phyloP scores from a whole-genome alignment of 2,888 invertebrate species.

The Dryococelus australis region DNA sequence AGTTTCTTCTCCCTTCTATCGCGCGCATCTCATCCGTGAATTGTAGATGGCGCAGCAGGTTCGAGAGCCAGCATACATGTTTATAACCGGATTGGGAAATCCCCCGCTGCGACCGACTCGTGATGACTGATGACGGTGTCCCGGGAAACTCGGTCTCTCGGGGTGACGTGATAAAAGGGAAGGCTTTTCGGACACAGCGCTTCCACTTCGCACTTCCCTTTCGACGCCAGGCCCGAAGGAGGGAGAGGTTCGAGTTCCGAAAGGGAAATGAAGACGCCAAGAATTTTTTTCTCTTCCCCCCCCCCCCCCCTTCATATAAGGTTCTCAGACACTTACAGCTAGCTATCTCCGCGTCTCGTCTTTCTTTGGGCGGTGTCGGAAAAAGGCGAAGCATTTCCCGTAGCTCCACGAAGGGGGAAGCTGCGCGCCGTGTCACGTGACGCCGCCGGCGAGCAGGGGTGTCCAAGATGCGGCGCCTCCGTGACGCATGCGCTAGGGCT shows the following conservation, averaged over 20 bases:
- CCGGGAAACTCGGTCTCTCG: background rate
- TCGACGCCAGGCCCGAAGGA: background rate
- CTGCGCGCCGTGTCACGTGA: background rate
- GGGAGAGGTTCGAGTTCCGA: background rate
- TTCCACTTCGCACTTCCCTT: background rate
- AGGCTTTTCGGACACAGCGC: background rate
- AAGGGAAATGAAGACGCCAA: conserved; percentile 3
- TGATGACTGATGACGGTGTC: background rate
- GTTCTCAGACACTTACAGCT: background rate
- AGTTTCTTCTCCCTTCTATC: too few relatives aligned
- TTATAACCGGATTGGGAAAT: background rate
- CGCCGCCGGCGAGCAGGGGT: background rate
- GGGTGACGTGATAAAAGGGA: background rate
- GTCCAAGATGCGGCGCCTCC: background rate
- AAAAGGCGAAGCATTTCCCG: background rate
- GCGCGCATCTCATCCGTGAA: background rate
- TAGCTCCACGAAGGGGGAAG: background rate
- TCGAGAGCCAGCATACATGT: background rate
- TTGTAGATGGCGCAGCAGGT: too few relatives aligned
- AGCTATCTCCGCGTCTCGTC: background rate
- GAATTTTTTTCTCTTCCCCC: background rate
- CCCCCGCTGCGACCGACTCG: background rate
- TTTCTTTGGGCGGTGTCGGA: background rate
- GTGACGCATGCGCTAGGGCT: background rate
- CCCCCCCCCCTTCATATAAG: too few relatives aligned